Base-by-base conservation (phyloP, 2,888 invertebrate genomes). In the Chrysolina americana region DNA sequence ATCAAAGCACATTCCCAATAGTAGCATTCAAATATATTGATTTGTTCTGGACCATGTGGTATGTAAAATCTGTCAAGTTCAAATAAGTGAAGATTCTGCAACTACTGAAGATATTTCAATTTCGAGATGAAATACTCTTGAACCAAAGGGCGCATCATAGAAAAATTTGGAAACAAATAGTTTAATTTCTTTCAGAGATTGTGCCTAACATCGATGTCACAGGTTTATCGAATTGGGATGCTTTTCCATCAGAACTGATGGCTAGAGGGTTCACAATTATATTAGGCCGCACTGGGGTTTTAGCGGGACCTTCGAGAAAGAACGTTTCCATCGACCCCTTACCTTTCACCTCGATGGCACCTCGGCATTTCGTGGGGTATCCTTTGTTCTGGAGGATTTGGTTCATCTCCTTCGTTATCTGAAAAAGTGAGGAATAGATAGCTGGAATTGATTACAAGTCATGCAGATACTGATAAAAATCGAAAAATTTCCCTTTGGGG, bases 321-420 rank as follows among this genome's bases (percentile, higher is more conserved):
- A 94, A 97, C 0, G 97, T 98, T 78, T 96, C 92, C 97, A 98
- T 98, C 80, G 95, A 94, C 21, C 97, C 98, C 88, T 98, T 98
- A 71, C 98, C 98, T 88, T 98, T 98, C 15, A 98, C 97, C 84
- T 95, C 93, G 69, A 98, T 94, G 76, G 92, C 92, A 19, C 98
- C 98, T 5, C 98, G 92, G 87, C 96, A 96, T 41, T 92, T 93
- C 56, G 97, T 89, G 50, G 92, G 92, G 89, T 95, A 98, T 53
- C 96, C 96, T 74, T 94, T 93, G 17, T 90, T 88, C 79, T 91
- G 89, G 63, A 98, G 89, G 81, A 98, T 94, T 83, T 95, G 94
- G 86, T 93, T 94, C 76, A 96, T 93, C 88, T 98, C 97, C 85
- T 96, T 93, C 1, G 97, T 98, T 75, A 96, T 95, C 95, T 96